Evolutionary conservation across 2,888 invertebrate genomes (phyloP).

Genomic region (Chironomus riparius): DNA sequence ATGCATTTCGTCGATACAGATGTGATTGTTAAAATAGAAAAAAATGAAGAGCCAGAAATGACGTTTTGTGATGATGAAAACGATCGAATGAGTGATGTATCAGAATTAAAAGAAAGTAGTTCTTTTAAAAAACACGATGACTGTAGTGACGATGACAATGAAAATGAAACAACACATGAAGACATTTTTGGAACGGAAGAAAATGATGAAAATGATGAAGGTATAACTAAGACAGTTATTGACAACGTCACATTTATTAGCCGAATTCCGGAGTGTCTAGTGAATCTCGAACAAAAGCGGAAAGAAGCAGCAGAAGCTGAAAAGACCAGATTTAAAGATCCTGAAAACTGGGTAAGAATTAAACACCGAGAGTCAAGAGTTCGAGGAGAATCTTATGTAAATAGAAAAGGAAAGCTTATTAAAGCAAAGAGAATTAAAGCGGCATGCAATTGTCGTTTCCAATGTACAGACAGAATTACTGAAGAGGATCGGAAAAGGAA

Average conservation of each 20-base stretch:
- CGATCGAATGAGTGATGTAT: background rate
- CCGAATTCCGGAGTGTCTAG: background rate
- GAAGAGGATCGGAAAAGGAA: background rate
- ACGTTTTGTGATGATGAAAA: background rate
- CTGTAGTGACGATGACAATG: background rate
- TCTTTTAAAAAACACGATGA: background rate
- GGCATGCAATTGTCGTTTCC: background rate
- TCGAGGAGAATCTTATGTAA: background rate
- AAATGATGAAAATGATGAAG: background rate
- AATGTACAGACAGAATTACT: background rate
- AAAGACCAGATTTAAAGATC: background rate
- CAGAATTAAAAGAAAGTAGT: background rate
- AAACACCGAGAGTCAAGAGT: background rate
- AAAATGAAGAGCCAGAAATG: background rate
- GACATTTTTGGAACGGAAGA: background rate
- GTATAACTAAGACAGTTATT: background rate
- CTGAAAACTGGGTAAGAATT: constrained; percentile 4
- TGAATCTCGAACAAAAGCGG: background rate
- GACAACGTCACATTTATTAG: background rate
- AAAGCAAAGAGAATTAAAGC: background rate
- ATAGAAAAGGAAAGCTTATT: background rate
- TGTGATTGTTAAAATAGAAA: background rate
- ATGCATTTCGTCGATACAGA: background rate
- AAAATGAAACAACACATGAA: background rate
- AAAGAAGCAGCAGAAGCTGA: background rate